Conservation (phyloP, 2,888 invertebrate species). For the Harpalus rufipes region DNA sequence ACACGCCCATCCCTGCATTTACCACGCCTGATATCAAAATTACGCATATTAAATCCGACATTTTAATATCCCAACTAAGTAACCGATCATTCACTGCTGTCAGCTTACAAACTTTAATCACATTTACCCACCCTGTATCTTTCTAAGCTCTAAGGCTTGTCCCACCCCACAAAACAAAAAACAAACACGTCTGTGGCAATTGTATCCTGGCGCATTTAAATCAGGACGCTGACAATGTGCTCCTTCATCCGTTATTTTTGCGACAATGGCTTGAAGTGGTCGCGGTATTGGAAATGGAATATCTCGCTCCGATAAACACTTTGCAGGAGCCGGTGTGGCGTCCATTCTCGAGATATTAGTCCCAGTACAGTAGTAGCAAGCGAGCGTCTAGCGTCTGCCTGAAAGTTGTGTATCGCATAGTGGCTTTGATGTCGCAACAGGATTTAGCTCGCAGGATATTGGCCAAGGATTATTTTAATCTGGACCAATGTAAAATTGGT, state of each 20-base stretch:
- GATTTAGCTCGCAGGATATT: conserved; percentile 2
- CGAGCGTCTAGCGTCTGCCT: neutral
- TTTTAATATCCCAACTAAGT: neutral
- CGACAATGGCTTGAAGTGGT: conserved; percentile 76
- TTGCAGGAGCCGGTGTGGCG: conserved; percentile 69
- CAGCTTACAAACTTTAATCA: conserved; percentile 32
- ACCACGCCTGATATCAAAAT: no score
- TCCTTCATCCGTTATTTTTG: conserved; percentile 75
- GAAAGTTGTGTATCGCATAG: conserved; percentile 13
- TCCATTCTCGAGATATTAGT: conserved; percentile 43
- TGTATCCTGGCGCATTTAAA: conserved; percentile 52
- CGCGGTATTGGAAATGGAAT: conserved; percentile 77
- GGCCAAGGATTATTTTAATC: conserved; percentile 14
- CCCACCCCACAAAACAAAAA: conserved; percentile 32
- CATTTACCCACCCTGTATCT: conserved; percentile 39
- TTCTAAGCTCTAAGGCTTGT: neutral
- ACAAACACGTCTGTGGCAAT: conserved; percentile 38
- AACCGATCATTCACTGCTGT: conserved; percentile 28
- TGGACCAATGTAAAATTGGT: conserved; percentile 11
- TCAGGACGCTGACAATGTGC: conserved; percentile 75
- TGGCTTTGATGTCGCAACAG: conserved; percentile 34
- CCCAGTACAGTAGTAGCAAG: neutral
- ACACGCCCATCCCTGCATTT: no score
- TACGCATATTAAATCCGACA: no score
- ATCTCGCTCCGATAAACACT: conserved; percentile 76